Base-by-base conservation (phyloP, 2,888 invertebrate genomes). In the Dysmachus trigonus region DNA sequence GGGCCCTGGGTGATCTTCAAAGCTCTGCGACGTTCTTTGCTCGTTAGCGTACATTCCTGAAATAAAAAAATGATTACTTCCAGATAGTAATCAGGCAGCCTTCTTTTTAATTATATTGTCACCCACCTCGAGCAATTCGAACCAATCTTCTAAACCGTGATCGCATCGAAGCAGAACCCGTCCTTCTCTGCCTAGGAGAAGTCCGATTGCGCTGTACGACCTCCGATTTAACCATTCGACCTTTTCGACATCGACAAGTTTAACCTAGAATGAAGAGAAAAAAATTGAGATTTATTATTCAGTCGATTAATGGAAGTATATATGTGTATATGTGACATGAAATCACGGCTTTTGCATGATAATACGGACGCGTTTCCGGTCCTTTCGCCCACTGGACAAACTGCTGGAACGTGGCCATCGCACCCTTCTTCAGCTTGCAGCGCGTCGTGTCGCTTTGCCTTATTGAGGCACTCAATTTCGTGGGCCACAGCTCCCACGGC, bases 161-260 rank as follows among this genome's bases (percentile, higher is more conserved):
- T 92, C 92, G 86, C 91, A 91, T 85, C 92, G 92, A 88, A 92
- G 89, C 47, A 92, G 89, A 81, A 92, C 91, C 31, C 92, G 90
- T 87, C 93, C 92, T 88, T 93, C 93, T 87, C 93, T 91, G 33
- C 93, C 92, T 88, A 94, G 90, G 72, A 93, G 93, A 86, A 94
- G 89, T n/a, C 93, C 93, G 88, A 95, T 94, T 88, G 94, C 93
- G 89, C 94, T 94, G 90, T 94, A 95, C 84, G 94, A 94, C 88
- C 94, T 94, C 88, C 94, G 94, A 90, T 94, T 95, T 87, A 94
- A 93, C 95, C 95, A 95, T 91, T 94, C 94, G 74, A 95, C 94
- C 89, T 93, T 93, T 89, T 94, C 94, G 74, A 95, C 94, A 90
- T 95, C 95, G 85, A 94, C 94, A 88, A 94, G 92, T 90, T 94